These are phyloP conservation scores for Thecocarcelia acutangulata DNA, from an alignment of 2,888 invertebrate species.

Conservation along the genomic window DNA sequence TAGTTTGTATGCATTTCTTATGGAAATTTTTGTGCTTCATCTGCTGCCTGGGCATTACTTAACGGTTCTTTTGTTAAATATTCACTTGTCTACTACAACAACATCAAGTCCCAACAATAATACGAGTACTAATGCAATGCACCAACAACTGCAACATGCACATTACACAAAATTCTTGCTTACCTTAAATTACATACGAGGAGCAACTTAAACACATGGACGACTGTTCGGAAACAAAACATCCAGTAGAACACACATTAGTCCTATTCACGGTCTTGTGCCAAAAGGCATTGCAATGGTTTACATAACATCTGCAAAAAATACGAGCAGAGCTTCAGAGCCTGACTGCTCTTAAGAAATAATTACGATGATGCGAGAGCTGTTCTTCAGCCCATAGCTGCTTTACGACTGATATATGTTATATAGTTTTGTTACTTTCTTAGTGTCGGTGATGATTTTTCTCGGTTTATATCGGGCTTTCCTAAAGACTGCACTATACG, in stretches of 20 bases:
- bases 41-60: slow-evolving; percentile 46
- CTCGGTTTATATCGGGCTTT: no score
- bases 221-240: neutral
- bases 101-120: slow-evolving; percentile 24
- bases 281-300: no score
- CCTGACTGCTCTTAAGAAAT: no score
- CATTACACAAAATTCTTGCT: slow-evolving; percentile 23
- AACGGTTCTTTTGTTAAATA: slow-evolving; percentile 68
- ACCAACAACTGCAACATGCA: slow-evolving; percentile 30
- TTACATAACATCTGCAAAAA: no score
- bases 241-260: slow-evolving; percentile 7
- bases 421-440: no score
- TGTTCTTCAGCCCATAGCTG: no score
- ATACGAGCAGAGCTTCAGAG: no score
- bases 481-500: no score
- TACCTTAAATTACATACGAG: slow-evolving; percentile 5
- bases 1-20: slow-evolving; percentile 21
- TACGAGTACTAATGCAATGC: slow-evolving; percentile 29
- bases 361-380: no score
- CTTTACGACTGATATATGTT: no score
- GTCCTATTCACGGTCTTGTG: no score
- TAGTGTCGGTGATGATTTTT: no score
- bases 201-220: slow-evolving; percentile 33
- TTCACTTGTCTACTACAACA: slow-evolving; percentile 62
- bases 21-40: slow-evolving; percentile 11